Evolutionary conservation across 2,113 vertebrate genomes (phyloP).

Genomic region (Oceanites oceanicus): DNA sequence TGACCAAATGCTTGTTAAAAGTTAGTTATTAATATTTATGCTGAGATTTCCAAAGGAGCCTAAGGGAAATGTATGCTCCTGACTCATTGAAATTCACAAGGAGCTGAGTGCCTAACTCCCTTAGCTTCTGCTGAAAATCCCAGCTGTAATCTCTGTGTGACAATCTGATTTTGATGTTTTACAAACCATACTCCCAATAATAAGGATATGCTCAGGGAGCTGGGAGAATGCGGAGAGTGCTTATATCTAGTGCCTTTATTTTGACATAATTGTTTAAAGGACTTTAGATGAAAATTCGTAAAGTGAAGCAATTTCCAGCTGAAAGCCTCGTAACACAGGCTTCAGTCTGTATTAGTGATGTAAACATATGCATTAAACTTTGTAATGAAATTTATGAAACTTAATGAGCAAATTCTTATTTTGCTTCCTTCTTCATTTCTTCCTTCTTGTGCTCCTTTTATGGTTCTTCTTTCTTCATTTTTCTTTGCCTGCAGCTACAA

Average conservation of each 20-base stretch:
- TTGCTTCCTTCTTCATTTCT: no score
- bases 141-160: conserved; percentile 51
- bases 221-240: background rate
- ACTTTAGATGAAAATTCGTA: conserved; percentile 35
- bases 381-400: conserved; percentile 55
- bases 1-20: conserved; percentile 59
- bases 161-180: conserved; percentile 58
- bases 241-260: conserved; percentile 41
- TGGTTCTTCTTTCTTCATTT: conserved; percentile 35
- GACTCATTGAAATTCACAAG: conserved; percentile 43
- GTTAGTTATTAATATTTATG: conserved; percentile 51
- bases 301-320: conserved; percentile 42
- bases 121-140: conserved; percentile 39
- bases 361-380: conserved; percentile 54
- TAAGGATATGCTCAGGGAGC: background rate
- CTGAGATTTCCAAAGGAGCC: conserved; percentile 43
- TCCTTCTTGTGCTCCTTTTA: background rate
- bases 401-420: conserved; percentile 58
- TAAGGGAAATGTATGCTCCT: conserved; percentile 8
- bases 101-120: conserved; percentile 55
- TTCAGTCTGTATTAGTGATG: conserved; percentile 9
- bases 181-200: conserved; percentile 16
- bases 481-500: conserved; percentile 54
- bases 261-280: conserved; percentile 41
- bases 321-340: background rate